Evolutionary conservation across 2,797 vertebrate species (phyloP).

Genomic region (Phrynocephalus vlangalii): DNA sequence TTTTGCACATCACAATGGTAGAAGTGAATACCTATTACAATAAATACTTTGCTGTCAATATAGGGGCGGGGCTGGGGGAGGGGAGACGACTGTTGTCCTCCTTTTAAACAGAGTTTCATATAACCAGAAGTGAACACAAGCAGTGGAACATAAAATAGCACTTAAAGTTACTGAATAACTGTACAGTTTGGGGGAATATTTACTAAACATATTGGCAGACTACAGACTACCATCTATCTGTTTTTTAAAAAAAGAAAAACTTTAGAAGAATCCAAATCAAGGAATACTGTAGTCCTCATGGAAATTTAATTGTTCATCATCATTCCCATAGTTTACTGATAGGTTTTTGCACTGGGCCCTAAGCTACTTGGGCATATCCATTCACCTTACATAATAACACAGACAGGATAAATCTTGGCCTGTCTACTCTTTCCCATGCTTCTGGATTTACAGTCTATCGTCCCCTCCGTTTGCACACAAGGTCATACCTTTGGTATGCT

Average conservation of each 20-base stretch:
- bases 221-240: neutral
- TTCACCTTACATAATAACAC: neutral
- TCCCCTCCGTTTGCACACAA: neutral
- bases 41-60: conserved; percentile 25
- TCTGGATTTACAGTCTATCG: neutral
- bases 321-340: neutral
- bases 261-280: conserved; percentile 11
- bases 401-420: neutral
- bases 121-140: conserved; percentile 41
- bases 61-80: neutral
- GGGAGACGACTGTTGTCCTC: neutral
- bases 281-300: neutral
- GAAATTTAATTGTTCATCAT: neutral
- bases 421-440: neutral
- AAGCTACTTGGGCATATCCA: neutral
- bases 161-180: conserved; percentile 64
- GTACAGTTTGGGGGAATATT: conserved; percentile 32
- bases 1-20: neutral
- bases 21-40: neutral
- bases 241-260: neutral
- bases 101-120: conserved; percentile 10
- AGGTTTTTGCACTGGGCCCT: neutral
- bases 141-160: neutral
- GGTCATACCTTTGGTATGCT: neutral
- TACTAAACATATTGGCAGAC: conserved; percentile 30